Percentiles rank a stretch among this genome's conserved stretches.
Conservation (phyloP, 2,888 invertebrate species). For the Lithophane ornitopus region DNA sequence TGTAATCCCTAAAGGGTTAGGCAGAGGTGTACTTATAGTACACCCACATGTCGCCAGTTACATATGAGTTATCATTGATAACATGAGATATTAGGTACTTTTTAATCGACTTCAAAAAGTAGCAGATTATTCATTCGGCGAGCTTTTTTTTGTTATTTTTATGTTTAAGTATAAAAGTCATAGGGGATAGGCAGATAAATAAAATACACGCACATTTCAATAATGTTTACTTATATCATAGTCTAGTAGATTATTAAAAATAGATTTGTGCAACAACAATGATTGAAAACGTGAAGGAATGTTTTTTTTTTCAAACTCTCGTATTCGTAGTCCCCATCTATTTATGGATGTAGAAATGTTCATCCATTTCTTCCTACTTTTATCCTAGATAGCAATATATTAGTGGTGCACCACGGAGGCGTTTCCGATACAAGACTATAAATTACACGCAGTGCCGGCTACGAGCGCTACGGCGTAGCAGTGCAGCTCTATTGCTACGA, state of each 20-base stretch:
- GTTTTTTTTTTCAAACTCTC: not conserved
- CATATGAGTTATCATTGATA: no score
- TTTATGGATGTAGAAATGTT: constrained; percentile 8
- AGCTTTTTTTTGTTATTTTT: no score
- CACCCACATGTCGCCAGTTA: no score
- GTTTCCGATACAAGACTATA: constrained; percentile 84
- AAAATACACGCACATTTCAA: no score
- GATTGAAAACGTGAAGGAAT: not conserved
- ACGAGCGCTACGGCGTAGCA: constrained; percentile 65
- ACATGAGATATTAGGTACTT: not conserved
- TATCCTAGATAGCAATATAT: constrained; percentile 73
- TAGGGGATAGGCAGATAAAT: no score
- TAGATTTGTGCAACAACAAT: not conserved
- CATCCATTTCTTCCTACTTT: constrained; percentile 50
- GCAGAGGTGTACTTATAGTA: no score
- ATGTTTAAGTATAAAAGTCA: no score
- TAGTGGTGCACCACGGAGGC: constrained; percentile 74
- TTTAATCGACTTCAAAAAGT: not conserved
- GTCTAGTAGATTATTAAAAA: not conserved
- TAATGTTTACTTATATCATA: not conserved
- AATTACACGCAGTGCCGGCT: constrained; percentile 75
- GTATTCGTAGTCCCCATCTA: not conserved
- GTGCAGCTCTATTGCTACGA: constrained; percentile 55
- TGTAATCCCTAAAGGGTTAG: no score
- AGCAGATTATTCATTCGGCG: not conserved